These are phyloP conservation scores for Coracopsis vasa DNA, from an alignment of 2,113 vertebrate species.

Conservation along the genomic window DNA sequence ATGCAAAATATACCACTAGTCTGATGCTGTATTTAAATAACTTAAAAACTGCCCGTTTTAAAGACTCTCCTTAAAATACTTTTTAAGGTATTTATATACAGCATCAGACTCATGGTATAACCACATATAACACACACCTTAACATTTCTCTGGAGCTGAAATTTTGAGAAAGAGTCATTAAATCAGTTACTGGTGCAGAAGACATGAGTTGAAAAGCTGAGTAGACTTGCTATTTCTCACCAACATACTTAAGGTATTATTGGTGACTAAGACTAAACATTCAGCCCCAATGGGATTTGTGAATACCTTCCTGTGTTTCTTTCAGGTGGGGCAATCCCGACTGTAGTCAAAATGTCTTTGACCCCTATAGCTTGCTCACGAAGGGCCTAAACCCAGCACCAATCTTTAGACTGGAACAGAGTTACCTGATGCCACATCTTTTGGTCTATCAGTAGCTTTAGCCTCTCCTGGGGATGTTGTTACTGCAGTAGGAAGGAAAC, in stretches of 20 bases:
- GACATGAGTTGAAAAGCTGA: too few species aligned
- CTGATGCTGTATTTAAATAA: rapidly evolving
- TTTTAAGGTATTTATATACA: rapidly evolving
- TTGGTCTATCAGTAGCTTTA: background rate
- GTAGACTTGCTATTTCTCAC: background rate
- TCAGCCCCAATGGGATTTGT: rapidly evolving
- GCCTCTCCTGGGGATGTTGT: background rate
- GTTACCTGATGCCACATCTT: background rate
- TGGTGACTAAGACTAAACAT: background rate
- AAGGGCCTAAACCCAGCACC: background rate
- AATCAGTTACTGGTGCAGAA: background rate
- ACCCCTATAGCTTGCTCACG: rapidly evolving
- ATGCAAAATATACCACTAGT: rapidly evolving
- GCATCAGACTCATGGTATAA: background rate
- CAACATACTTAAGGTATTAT: rapidly evolving
- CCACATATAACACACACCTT: rapidly evolving
- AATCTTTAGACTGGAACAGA: rapidly evolving
- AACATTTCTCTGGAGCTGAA: background rate
- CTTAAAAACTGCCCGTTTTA: background rate
- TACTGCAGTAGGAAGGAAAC: background rate
- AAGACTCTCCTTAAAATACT: background rate
- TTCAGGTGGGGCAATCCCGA: background rate
- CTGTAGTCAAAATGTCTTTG: rapidly evolving
- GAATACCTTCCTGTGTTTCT: rapidly evolving
- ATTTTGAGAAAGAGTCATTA: rapidly evolving